These are phyloP conservation scores for Asbolus verrucosus DNA, from an alignment of 1,140 invertebrate species.

Conservation along the genomic window DNA sequence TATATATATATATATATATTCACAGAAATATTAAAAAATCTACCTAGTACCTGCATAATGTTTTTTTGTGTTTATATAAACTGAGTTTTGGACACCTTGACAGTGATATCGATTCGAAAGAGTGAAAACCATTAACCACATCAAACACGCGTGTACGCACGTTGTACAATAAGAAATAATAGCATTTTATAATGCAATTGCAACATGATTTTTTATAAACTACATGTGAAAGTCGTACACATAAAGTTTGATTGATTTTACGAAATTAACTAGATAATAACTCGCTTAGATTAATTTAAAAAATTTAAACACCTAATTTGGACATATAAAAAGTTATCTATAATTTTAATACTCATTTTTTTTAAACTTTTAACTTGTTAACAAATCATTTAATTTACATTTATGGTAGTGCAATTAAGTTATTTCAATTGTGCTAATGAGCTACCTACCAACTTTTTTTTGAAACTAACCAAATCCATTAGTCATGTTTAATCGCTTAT, in stretches of 20 bases:
- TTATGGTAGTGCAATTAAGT: slow-evolving; percentile 11
- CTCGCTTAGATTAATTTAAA: slow-evolving; percentile 3
- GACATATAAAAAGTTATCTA: too few relatives aligned
- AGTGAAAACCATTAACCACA: slow-evolving; percentile 8
- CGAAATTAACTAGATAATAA: not conserved
- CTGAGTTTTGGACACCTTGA: not conserved
- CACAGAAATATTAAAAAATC: too few relatives aligned
- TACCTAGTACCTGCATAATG: too few relatives aligned
- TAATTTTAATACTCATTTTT: too few relatives aligned
- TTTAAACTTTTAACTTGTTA: slow-evolving; percentile 10
- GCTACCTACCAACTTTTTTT: not conserved
- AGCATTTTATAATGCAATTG: slow-evolving; percentile 13
- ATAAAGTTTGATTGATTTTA: slow-evolving; percentile 23
- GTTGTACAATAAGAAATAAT: slow-evolving; percentile 13
- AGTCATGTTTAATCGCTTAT: slow-evolving; percentile 25
- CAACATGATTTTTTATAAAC: slow-evolving; percentile 20
- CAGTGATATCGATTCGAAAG: not conserved
- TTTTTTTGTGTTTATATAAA: too few relatives aligned
- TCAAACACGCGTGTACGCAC: slow-evolving; percentile 13
- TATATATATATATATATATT: too few relatives aligned
- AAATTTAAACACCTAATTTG: not conserved
- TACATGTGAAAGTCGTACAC: slow-evolving; percentile 15
- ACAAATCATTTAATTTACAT: slow-evolving; percentile 4
- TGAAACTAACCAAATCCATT: slow-evolving; percentile 4
- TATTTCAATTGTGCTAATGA: slow-evolving; percentile 2